Evolutionary conservation across 1,140 invertebrate species (phyloP), one percentile per base, ranked within the genome.

Genomic region (Dendrolimus kikuchii): DNA sequence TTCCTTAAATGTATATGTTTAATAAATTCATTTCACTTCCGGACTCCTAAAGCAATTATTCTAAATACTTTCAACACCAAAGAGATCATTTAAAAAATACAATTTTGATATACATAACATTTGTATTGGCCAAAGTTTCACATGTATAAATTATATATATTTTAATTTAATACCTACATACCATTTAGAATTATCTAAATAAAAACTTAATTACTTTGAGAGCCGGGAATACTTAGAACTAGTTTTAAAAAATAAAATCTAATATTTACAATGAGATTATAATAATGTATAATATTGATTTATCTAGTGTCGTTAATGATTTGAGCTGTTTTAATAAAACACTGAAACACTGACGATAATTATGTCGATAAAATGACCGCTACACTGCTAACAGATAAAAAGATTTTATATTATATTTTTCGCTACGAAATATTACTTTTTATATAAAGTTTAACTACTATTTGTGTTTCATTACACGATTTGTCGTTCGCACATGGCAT

Each of bases 221-320:
- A 86, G 82, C 82, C 82, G 71, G 80, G 77, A 82, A 84, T 65
- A 69, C 79, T 80, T 84, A 82, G 51, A 59, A 55, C 72, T 79
- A 79, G 51, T 62, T 66, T 64, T 62, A 66, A 74, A 67, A 66
- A 77, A 75, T 75, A 58, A 63, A 23, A 44, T 48, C 67, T 81
- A 81, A 74, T 86, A 86, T 86, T 81, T 86, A 86, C 82, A 86
- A 59, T 86, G 82, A 86, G 81, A 86, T 86, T 81, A 74, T 78
- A 71, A 60, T 55, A 68, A 70, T 71, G 64, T 79, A 80, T 80
- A 77, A 81, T 78, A 81, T 85, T 80, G 72, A 79, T 81, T 82
- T 81, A 82, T 71, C 82, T 86, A 86, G 66, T 80, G 75, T 80
- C 71, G 66, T 74, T 77, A 79, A 74, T 77, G 74, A 71, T 84